Evolutionary conservation across 1,140 invertebrate genomes (phyloP).

Genomic region (Scaptomyza pallida): DNA sequence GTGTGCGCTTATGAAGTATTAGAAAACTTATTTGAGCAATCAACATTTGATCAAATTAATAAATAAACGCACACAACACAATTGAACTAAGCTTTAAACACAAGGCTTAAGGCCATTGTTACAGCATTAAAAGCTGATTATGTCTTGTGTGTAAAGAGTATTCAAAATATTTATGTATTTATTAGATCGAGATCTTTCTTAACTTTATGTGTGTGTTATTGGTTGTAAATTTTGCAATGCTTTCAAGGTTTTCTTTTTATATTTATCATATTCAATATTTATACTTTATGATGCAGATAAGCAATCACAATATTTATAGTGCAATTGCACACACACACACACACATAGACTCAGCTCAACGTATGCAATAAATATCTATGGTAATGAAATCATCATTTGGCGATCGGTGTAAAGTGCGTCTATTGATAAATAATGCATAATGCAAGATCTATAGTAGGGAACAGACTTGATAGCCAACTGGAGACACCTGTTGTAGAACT

Average conservation of each 20-base stretch:
- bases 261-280: slow-evolving; percentile 32
- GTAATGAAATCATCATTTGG: slow-evolving; percentile 44
- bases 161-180: slow-evolving; percentile 26
- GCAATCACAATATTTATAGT: slow-evolving; percentile 43
- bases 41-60: slow-evolving; percentile 4
- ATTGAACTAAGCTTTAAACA: not conserved
- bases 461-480: not conserved
- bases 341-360: slow-evolving; percentile 5
- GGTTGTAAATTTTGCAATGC: not conserved
- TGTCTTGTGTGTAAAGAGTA: slow-evolving; percentile 3
- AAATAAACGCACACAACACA: not conserved
- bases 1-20: not conserved
- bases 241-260: slow-evolving; percentile 5
- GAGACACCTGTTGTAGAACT: slow-evolving; percentile 60
- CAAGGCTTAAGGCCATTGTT: not conserved
- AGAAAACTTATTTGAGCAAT: slow-evolving; percentile 23
- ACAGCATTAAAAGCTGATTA: slow-evolving; percentile 15
- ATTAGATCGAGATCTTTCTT: not conserved
- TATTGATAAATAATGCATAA: slow-evolving; percentile 33
- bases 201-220: no score
- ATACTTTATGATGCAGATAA: slow-evolving; percentile 29
- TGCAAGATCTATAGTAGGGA: slow-evolving; percentile 13
- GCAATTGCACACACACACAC: slow-evolving; percentile 17
- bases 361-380: slow-evolving; percentile 29
- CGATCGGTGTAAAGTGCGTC: slow-evolving; percentile 33